phyloP scores from a whole-genome alignment of 2,888 invertebrate genomes.

The Lamellibrachia satsuma region DNA sequence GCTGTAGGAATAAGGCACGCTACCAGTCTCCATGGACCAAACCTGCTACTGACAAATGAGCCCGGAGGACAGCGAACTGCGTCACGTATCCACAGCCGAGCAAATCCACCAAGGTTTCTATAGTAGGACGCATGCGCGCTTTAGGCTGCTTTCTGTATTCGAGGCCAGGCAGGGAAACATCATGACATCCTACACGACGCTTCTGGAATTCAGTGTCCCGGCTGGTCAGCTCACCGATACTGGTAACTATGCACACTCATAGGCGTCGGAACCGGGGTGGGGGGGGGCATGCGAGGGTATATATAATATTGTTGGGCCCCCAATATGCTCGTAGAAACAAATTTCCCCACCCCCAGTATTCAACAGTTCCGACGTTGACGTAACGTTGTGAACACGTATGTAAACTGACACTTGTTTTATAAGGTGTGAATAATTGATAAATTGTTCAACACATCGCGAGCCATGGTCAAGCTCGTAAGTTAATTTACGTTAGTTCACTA shows the following conservation, averaged over 20 bases:
- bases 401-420: neutral
- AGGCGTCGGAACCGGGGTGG: no score
- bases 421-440: neutral
- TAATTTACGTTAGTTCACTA: neutral
- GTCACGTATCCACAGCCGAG: neutral
- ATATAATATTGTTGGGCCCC: neutral
- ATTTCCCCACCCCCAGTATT: no score
- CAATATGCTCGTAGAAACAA: no score
- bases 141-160: neutral
- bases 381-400: neutral
- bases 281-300: neutral
- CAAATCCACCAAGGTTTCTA: neutral
- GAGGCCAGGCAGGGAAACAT: neutral
- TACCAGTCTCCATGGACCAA: neutral
- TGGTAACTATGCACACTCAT: constrained; percentile 5
- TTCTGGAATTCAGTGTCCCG: constrained; percentile 27
- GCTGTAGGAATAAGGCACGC: neutral
- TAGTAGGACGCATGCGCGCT: neutral
- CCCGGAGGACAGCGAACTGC: neutral
- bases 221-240: constrained; percentile 23
- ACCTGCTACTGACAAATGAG: neutral
- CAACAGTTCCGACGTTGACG: no score
- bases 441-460: neutral
- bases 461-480: neutral
- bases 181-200: constrained; percentile 30